phyloP scores from a whole-genome alignment of 2,888 invertebrate genomes.

The Parelbella ahira region DNA sequence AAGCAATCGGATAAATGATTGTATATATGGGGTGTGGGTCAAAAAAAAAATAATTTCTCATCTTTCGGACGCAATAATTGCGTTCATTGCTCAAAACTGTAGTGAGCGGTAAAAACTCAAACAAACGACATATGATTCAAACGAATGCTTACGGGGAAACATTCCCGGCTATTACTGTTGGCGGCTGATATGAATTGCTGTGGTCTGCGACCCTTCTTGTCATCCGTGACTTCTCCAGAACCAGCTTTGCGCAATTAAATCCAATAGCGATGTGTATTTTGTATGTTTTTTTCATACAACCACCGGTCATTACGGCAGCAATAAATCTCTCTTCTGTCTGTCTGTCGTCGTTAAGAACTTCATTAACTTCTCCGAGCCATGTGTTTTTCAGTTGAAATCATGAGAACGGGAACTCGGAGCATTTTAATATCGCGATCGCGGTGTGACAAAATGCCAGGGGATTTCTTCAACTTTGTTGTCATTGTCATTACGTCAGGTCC shows the following conservation, averaged over 20 bases:
- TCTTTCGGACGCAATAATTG: no score
- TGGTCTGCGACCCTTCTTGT: no score
- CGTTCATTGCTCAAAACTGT: constrained; percentile 17
- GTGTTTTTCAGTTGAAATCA: constrained; percentile 57
- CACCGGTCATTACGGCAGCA: constrained; percentile 59
- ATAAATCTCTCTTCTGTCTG: constrained; percentile 66
- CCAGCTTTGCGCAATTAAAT: constrained; percentile 38
- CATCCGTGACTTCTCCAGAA: constrained; percentile 32
- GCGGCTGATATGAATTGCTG: constrained; percentile 31
- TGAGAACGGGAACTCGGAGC: constrained; percentile 50
- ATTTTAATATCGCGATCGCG: constrained; percentile 52
- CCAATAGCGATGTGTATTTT: constrained; percentile 37
- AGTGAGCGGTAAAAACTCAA: constrained; percentile 18
- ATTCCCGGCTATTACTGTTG: constrained; percentile 30
- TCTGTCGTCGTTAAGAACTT: constrained; percentile 67
- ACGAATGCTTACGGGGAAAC: constrained; percentile 29
- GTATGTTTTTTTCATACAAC: constrained; percentile 48
- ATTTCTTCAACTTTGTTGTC: constrained; percentile 45
- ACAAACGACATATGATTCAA: constrained; percentile 26
- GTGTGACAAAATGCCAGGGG: constrained; percentile 55
- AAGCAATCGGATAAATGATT: no score
- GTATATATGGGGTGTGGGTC: no score
- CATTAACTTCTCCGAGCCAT: constrained; percentile 60
- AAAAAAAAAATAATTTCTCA: no score
- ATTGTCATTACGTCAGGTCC: constrained; percentile 23